Conservation (phyloP, 2,113 vertebrate species). For the Pagrus major region DNA sequence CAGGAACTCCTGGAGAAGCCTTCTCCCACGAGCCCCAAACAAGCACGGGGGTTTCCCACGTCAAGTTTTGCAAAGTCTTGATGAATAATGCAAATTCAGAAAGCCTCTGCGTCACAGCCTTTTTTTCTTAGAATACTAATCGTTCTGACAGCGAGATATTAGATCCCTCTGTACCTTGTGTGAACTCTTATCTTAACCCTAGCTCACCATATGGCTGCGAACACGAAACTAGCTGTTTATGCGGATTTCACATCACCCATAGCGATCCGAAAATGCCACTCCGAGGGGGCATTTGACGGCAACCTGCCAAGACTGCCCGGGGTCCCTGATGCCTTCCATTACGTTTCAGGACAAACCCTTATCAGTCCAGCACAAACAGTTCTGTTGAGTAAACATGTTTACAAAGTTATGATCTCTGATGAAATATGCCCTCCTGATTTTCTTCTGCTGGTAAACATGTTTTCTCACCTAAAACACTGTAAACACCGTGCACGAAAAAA, state of each 20-base stretch:
- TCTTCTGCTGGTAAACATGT: conserved; percentile 48
- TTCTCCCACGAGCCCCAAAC: conserved; percentile 36
- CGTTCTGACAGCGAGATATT: conserved; percentile 17
- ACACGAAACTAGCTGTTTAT: conserved; percentile 24
- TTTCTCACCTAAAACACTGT: conserved; percentile 55
- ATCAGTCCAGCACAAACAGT: conserved; percentile 51
- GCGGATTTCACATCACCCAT: conserved; percentile 11
- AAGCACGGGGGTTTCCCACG: conserved; percentile 50
- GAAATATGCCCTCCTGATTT: conserved; percentile 39
- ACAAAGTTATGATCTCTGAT: conserved; percentile 47
- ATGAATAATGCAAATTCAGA: conserved; percentile 69
- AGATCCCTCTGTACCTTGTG: conserved; percentile 5
- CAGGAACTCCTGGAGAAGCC: conserved; percentile 41
- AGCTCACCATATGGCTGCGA: conserved; percentile 1
- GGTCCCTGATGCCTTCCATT: conserved; percentile 26
- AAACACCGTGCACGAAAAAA: conserved; percentile 13
- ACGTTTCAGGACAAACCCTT: conserved; percentile 38
- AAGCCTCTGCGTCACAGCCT: conserved; percentile 47
- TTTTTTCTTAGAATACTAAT: conserved; percentile 66
- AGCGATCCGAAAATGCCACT: conserved; percentile 17
- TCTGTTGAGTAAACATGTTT: conserved; percentile 56
- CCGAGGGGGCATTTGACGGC: conserved; percentile 1
- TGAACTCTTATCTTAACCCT: conserved; percentile 50
- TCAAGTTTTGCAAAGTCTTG: conserved; percentile 29
- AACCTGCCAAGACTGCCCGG: neutral